Evolutionary conservation across 1,140 invertebrate genomes (phyloP), one percentile per base, ranked within the genome.

Genomic region (Drosophila varians): DNA sequence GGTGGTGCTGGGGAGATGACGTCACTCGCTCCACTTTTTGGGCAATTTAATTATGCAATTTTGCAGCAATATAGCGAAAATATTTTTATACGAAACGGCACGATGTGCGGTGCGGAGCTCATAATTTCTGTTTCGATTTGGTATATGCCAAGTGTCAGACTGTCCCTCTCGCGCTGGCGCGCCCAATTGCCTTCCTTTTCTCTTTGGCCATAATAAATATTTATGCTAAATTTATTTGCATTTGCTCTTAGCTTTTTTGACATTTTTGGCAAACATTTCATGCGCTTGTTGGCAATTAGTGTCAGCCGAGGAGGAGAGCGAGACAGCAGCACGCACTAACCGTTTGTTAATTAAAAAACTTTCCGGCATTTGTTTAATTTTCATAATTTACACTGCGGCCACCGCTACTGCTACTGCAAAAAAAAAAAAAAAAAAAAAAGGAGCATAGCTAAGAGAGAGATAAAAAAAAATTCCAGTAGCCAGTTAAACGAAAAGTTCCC

Each of bases 21-120:
- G 68, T 57, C 61, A 49, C 47, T 62, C 77, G 79, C 66, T 84
- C 79, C 71, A 86, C 82, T 87, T 86, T 86, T 86, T 86, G 80
- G 82, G 62, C 82, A 80, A 86, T 86, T 86, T 80, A 87, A 87
- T 86, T 87, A 80, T 76, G 80, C 70, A 74, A 76, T 86, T 76
- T 60, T 26, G 26, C n/a, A 19, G 34, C 14, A 26, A n/a, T n/a
- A n/a, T n/a, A n/a, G n/a, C n/a, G n/a, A n/a, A 47, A 38, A 23
- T 48, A 34, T 25, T 14, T 55, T 42, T 38, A 38, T 38, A 16
- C 36, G 36, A 38, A 38, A 38, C 16, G 18, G n/a, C 12, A 25
- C 25, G 57, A 48, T 25, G 42, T 18, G 49, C 70, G 56, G 60
- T 60, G 60, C 70, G 56, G 60, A 57, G 60, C 28, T 74, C 78